These are phyloP conservation scores for Phalangium opilio DNA, from an alignment of 2,888 invertebrate genomes.

Conservation along the genomic window DNA sequence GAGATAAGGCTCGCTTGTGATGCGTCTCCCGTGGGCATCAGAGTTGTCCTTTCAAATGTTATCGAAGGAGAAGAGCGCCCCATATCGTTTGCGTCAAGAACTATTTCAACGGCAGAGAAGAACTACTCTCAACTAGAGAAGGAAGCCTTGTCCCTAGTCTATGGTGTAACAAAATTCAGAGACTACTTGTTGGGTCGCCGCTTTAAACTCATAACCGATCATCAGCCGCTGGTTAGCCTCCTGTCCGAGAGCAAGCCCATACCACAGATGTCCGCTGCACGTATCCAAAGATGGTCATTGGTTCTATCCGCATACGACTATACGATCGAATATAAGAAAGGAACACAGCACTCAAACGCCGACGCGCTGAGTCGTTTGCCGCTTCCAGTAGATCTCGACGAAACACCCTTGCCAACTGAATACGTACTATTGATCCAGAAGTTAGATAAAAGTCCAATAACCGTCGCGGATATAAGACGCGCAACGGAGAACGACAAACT, in stretches of 20 bases:
- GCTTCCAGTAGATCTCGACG: not conserved
- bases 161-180: constrained; percentile 30
- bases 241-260: constrained; percentile 9
- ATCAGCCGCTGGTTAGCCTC: constrained; percentile 27
- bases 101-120: constrained; percentile 17
- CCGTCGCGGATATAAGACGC: not conserved
- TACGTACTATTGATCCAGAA: constrained; percentile 1
- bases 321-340: constrained; percentile 24
- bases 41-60: constrained; percentile 24
- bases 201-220: constrained; percentile 31
- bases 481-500: too few species aligned
- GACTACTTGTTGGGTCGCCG: constrained; percentile 29
- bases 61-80: constrained; percentile 29
- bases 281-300: constrained; percentile 24
- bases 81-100: constrained; percentile 20
- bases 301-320: constrained; percentile 27
- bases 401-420: constrained; percentile 1
- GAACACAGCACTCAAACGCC: constrained; percentile 24
- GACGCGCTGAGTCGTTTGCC: constrained; percentile 25
- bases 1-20: constrained; percentile 28
- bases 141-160: constrained; percentile 29
- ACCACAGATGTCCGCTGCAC: constrained; percentile 23
- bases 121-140: constrained; percentile 20
- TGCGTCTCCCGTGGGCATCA: constrained; percentile 26
- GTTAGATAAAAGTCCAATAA: constrained; percentile 4